phyloP scores from a whole-genome alignment of 2,113 vertebrate genomes.

The Brienomyrus longianalis region DNA sequence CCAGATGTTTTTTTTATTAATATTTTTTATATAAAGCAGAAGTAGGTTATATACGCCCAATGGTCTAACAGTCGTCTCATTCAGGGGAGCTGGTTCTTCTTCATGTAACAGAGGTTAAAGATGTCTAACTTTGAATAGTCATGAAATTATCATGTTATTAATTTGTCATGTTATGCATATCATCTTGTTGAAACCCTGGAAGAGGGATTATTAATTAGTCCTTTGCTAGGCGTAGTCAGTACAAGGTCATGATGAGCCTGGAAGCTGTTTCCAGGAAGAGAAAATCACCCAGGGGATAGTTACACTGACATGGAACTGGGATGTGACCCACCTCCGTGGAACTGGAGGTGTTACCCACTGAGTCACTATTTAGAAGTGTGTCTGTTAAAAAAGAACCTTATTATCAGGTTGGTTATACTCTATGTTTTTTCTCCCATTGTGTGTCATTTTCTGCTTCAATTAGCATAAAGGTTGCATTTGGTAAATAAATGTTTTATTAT shows the following conservation, averaged over 20 bases:
- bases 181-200: background rate
- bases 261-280: background rate
- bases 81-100: background rate
- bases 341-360: background rate
- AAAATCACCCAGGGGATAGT: background rate
- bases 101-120: background rate
- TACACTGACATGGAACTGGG: background rate
- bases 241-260: background rate
- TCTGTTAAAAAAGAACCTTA: background rate
- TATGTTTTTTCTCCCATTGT: background rate
- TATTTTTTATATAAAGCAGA: background rate
- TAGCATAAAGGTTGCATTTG: background rate
- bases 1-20: background rate
- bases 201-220: background rate
- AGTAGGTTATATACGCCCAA: background rate
- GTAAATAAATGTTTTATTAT: background rate
- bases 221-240: background rate
- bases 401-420: background rate
- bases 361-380: background rate
- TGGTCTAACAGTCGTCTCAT: background rate
- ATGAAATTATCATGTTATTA: background rate
- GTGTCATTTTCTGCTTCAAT: background rate
- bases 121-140: slow-evolving; percentile 1
- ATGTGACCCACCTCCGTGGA: background rate
- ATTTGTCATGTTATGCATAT: background rate